These are phyloP conservation scores for Caretta caretta DNA, from an alignment of 2,113 vertebrate species.

Conservation along the genomic window DNA sequence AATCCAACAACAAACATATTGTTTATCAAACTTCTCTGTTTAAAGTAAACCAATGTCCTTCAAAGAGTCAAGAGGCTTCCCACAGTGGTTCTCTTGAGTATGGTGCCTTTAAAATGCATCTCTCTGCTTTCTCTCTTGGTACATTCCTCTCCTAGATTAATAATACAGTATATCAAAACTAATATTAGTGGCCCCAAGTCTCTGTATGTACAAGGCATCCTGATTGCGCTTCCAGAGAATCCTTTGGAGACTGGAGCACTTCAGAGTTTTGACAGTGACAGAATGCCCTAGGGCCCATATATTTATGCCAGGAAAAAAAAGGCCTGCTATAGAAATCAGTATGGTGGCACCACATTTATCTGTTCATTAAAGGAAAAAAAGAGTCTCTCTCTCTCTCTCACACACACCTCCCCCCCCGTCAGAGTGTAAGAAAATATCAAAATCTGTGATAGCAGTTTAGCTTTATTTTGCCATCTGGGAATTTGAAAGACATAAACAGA, in stretches of 20 bases:
- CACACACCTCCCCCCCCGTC: not conserved
- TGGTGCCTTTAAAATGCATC: not conserved
- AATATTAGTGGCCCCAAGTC: not conserved
- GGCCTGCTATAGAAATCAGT: not conserved
- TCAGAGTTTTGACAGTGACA: slow-evolving; percentile 27
- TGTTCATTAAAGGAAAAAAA: slow-evolving; percentile 3
- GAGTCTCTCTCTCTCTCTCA: not conserved
- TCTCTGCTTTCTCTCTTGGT: not conserved
- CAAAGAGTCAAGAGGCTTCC: not conserved
- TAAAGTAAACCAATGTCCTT: not conserved
- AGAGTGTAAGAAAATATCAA: not conserved
- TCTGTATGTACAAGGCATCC: slow-evolving; percentile 13
- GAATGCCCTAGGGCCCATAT: not conserved
- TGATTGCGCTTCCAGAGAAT: not conserved
- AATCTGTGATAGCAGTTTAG: not conserved
- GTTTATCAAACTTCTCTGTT: too few relatives aligned
- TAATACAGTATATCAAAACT: not conserved
- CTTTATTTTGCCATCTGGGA: not conserved
- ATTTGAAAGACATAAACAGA: not conserved
- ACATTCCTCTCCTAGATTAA: not conserved
- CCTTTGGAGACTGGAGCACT: not conserved
- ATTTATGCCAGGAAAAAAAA: not conserved
- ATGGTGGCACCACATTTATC: not conserved
- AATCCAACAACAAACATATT: not conserved
- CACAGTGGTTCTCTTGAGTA: not conserved